Base-by-base conservation (phyloP, 2,888 invertebrate genomes). In the Meloe dianella region DNA sequence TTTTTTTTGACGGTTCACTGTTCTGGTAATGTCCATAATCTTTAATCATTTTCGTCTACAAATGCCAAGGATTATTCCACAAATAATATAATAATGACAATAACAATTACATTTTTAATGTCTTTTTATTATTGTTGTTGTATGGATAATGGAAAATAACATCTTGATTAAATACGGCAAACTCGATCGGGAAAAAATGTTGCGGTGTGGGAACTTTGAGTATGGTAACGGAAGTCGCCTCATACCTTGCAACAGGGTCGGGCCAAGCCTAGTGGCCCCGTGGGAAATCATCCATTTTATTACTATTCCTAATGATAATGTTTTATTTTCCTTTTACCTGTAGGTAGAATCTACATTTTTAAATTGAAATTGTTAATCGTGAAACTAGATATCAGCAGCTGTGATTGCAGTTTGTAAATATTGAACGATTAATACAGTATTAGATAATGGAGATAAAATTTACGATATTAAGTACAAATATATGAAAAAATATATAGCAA, bases 1-100 rank as follows among this genome's bases (percentile, higher is more conserved):
- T n/a, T n/a, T n/a, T n/a, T n/a, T n/a, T 62, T 57, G 61, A 68
- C 57, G 66, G 75, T 75, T 75, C 75, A 75, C 66, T 73, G 75
- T 71, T 74, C 75, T 70, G 67, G 67, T 72, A 72, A 71, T 70
- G 72, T 71, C 59, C 51, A 29, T 61, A 61, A 66, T 66, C 61
- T 56, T 32, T 9, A 9, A 9, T 32, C 32, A 7, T 65, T 65
- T 61, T 60, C 59, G 54, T 59, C 58, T 57, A 12, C 14, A 14
- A 30, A 61, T 65, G 61, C 32, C 65, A 65, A 65, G 65, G 65
- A 65, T 27, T 65, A 30, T 17, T 14, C 59, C 30, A 32, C 14
- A 14, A 27, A 27, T 27, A 27, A 27, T n/a, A n/a, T 27, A 4
- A 35, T 14, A 14, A 35, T 5, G 1, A 35, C 7, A 5, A 14